Evolutionary conservation across 1,140 invertebrate genomes (phyloP), one percentile per base, ranked within the genome.

Genomic region (Phortica variegata): DNA sequence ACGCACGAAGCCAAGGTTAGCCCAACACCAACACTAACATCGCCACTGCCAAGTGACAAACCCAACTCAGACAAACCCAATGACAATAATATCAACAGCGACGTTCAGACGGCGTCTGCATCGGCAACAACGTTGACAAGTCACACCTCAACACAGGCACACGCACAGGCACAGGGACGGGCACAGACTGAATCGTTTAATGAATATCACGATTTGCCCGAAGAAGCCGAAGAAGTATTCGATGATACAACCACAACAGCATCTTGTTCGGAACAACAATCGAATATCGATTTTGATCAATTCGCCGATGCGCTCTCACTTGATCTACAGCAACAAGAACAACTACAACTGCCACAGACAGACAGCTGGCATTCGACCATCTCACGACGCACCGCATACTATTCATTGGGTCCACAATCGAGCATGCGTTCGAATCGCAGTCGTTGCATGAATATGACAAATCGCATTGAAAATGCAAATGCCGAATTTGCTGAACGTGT

Each of bases 311-410:
- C 65, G 0, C 15, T 68, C 15, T 63, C 60, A 18, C 9, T 60
- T 40, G 47, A 60, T 33, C 44, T n/a, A n/a, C n/a, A n/a, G n/a
- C n/a, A n/a, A n/a, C n/a, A n/a, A n/a, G n/a, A n/a, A n/a, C n/a
- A n/a, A 56, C 56, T 79, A 52, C 0, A 76, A 52, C 0, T 23
- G 85, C 23, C 82, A 80, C 75, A 88, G 45, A 77, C 85, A 1
- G 88, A 89, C 60, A 90, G 88, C 44, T 91, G 88, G 82, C 88
- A 90, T 66, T 90, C 88, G 2, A 85, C 86, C 0, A 83, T 82
- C 39, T 90, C 88, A 0, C 79, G 82, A 31, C 81, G 83, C 36
- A 89, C 87, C 42, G 84, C 87, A 12, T 91, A 89, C 65, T 89
- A 84, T 60, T 90, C 87, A 48, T 80, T 85, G 0, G 78, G 82